A percentile compares a stretch with the other conserved stretches of the same genome.
phyloP scores from a whole-genome alignment of 2,888 invertebrate genomes.

The Hedya salicella region DNA sequence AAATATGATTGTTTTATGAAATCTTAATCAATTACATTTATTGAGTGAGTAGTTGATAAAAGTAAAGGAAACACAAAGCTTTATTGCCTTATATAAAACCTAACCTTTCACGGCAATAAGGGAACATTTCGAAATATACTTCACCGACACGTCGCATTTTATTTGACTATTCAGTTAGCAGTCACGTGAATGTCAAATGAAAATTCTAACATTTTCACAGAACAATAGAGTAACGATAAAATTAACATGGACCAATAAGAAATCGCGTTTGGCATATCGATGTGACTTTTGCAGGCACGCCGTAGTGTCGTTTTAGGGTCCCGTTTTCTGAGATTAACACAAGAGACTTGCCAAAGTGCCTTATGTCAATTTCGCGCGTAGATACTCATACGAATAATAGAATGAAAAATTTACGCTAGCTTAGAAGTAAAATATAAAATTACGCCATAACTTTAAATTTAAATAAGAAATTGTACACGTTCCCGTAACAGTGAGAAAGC shows the following conservation, averaged over 20 bases:
- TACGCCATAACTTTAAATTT: too few species aligned
- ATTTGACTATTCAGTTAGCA: conserved; percentile 37
- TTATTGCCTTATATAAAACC: not conserved
- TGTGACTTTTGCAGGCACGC: conserved; percentile 51
- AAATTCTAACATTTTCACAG: conserved; percentile 31
- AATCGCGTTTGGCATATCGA: conserved; percentile 52
- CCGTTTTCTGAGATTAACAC: not conserved
- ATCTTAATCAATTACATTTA: too few species aligned
- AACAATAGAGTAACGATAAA: conserved; percentile 50
- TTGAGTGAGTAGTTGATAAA: not conserved
- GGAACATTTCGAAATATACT: not conserved
- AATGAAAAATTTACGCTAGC: too few species aligned
- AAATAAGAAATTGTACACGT: too few species aligned
- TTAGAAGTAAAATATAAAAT: too few species aligned
- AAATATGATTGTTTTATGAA: too few species aligned
- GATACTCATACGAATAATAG: too few species aligned
- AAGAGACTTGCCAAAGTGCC: not conserved
- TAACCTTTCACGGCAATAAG: not conserved
- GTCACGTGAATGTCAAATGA: conserved; percentile 35
- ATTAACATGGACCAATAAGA: conserved; percentile 65
- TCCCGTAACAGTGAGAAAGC: too few species aligned
- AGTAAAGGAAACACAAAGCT: not conserved
- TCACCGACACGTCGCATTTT: conserved; percentile 12
- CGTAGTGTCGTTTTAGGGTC: conserved; percentile 47
- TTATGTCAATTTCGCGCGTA: too few species aligned